These are phyloP conservation scores for Hylaeus volcanicus DNA, from an alignment of 1,140 invertebrate genomes.

Conservation along the genomic window DNA sequence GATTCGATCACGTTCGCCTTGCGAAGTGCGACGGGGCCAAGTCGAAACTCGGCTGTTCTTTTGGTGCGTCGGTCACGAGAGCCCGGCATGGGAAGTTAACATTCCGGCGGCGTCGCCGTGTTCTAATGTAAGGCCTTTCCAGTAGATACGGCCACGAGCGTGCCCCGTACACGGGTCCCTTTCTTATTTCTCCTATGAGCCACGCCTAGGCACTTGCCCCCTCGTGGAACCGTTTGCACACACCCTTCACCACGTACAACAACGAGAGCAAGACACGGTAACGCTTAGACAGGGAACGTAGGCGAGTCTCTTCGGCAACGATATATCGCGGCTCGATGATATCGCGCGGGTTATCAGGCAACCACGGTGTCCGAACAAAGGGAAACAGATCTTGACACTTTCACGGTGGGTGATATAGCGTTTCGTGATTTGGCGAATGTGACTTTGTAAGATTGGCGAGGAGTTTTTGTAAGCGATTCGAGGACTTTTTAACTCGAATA, in stretches of 20 bases:
- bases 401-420: too few species aligned
- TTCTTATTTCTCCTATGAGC: constrained; percentile 75
- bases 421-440: too few species aligned
- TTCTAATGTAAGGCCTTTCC: constrained; percentile 65
- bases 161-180: constrained; percentile 60
- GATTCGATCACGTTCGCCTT: constrained; percentile 42
- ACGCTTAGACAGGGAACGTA: constrained; percentile 40
- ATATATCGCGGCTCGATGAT: constrained; percentile 25
- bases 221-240: constrained; percentile 58
- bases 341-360: constrained; percentile 20
- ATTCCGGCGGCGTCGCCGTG: constrained; percentile 68
- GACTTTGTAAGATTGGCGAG: too few species aligned
- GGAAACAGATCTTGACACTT: neutral
- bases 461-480: too few species aligned
- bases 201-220: constrained; percentile 71
- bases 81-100: constrained; percentile 73
- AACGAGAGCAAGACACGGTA: neutral
- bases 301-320: constrained; percentile 27
- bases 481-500: too few species aligned
- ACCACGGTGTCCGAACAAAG: constrained; percentile 4
- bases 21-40: neutral
- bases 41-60: constrained; percentile 44
- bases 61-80: constrained; percentile 31
- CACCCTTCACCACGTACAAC: constrained; percentile 70
- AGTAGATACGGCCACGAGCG: constrained; percentile 64